Conservation (phyloP, 2,113 vertebrate genomes). For the Saguinus imperator region DNA sequence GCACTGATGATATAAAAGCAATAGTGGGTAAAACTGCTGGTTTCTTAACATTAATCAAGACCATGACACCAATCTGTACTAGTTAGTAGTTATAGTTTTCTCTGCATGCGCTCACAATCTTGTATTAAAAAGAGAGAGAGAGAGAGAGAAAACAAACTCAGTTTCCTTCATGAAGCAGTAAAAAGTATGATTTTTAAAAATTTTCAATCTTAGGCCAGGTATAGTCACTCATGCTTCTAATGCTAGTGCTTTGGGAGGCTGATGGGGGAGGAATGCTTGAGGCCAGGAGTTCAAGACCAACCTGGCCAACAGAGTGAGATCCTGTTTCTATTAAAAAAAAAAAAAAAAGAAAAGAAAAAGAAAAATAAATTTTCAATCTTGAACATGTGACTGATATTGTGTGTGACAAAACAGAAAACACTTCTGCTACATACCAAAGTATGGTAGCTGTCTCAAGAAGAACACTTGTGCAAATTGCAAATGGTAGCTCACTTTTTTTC, state of each 20-base stretch:
- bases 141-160: background rate
- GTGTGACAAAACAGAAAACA: background rate
- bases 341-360: too few species aligned
- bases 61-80: background rate
- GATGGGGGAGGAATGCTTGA: too few species aligned
- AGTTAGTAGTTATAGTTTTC: background rate
- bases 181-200: background rate
- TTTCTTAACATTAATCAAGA: background rate
- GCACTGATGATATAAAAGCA: slow-evolving; percentile 10
- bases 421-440: background rate
- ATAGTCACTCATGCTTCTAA: too few species aligned
- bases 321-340: too few species aligned
- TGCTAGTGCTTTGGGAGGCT: too few species aligned
- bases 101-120: background rate
- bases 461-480: background rate
- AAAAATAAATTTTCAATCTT: background rate
- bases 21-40: background rate
- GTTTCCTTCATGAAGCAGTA: background rate
- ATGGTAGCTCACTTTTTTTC: background rate
- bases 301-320: too few species aligned
- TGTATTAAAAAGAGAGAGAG: background rate
- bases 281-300: too few species aligned
- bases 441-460: background rate
- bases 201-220: background rate
- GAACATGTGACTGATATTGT: background rate